Base-by-base conservation (phyloP, 2,888 invertebrate genomes). In the Metalampra italica region DNA sequence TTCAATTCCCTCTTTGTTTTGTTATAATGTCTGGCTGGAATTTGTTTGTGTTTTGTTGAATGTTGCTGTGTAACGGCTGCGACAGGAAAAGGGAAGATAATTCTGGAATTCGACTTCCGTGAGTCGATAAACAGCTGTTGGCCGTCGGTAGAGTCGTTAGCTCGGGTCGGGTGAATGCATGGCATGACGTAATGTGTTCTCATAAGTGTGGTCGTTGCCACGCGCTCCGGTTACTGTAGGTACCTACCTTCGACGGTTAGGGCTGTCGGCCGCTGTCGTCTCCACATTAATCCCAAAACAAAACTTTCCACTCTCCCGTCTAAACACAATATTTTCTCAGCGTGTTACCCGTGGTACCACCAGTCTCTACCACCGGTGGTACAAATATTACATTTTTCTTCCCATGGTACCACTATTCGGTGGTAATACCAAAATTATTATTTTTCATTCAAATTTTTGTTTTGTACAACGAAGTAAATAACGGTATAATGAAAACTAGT, bases 41-140 rank as follows among this genome's bases (percentile, higher is more conserved):
- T 37, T 37, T 37, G 34, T 34, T 37, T 7, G 3, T 37, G n/a
- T 12, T 8, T 37, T 37, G 4, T 36, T 9, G 5, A 11, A 9
- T 36, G 36, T 36, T 36, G 37, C 11, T 32, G 1, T 39, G 8
- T 30, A 9, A 5, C 11, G 29, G 39, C n/a, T 7, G 37, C 34
- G 47, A 38, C 51, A 53, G 66, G 68, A 71, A 76, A 71, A 71
- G 66, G 49, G 41, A 42, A 56, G 69, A 73, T 75, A 71, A 75
- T 62, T 57, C 52, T 54, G 56, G 47, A 51, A 53, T 59, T 64
- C 36, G 51, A 68, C 70, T 71, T 78, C 76, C 77, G 68, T 47
- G 56, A 2, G 22, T 22, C 54, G 70, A 75, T 75, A 75, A 72
- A 74, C 72, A 79, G 72, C 72, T 73, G 75, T 64, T 12, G 14